Conservation (phyloP, 2,797 vertebrate genomes). For the Eptatretus atami region DNA sequence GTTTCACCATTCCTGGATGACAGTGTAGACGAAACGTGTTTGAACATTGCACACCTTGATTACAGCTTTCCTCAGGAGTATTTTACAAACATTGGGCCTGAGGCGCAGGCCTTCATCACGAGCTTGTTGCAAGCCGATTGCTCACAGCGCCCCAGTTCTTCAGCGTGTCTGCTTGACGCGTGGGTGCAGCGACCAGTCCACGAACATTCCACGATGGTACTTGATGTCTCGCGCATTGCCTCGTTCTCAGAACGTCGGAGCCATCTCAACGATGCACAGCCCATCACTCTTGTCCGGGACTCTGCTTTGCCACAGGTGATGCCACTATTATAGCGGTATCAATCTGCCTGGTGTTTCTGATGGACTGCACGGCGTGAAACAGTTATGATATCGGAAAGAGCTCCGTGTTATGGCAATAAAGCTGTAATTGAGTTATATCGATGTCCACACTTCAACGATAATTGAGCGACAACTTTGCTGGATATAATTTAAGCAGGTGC, state of each 20-base stretch:
- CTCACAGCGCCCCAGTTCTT: conserved; percentile 40
- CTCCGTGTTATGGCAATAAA: too few relatives aligned
- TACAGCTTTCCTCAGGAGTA: conserved; percentile 82
- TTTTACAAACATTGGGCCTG: conserved; percentile 50
- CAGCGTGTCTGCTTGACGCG: conserved; percentile 60
- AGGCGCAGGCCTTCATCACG: conserved; percentile 49
- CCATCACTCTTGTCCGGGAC: conserved; percentile 48
- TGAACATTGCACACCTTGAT: conserved; percentile 72
- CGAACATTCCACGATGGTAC: conserved; percentile 50
- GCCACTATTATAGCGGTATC: too few relatives aligned
- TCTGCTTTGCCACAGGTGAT: conserved; percentile 21
- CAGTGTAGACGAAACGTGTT: conserved; percentile 74
- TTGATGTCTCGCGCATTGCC: conserved; percentile 55
- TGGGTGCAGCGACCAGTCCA: conserved; percentile 54
- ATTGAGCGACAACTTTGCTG: too few relatives aligned
- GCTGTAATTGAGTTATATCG: neutral
- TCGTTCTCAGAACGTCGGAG: conserved; percentile 58
- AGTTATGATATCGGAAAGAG: too few relatives aligned
- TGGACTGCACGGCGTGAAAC: too few relatives aligned
- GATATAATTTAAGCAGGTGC: too few relatives aligned
- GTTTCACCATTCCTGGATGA: conserved; percentile 89
- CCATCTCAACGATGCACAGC: conserved; percentile 55
- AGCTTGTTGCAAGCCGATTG: conserved; percentile 54
- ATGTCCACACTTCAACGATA: neutral
- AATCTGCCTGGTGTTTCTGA: too few relatives aligned